These are phyloP conservation scores for Carpatolechia fugitivella DNA, from an alignment of 2,888 invertebrate genomes.

Conservation along the genomic window DNA sequence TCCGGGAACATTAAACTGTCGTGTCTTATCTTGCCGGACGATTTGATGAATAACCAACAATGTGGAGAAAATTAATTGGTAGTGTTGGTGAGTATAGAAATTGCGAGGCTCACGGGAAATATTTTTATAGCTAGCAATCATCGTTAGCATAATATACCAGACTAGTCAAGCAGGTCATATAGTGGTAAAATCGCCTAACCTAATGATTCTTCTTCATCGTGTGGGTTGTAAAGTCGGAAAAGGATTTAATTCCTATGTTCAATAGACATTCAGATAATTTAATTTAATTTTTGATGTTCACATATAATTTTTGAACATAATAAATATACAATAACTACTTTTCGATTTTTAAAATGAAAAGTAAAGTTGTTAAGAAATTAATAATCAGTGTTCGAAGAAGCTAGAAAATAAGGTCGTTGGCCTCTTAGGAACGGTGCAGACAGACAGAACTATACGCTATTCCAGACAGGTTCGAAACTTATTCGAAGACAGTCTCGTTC, in stretches of 20 bases:
- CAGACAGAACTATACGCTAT: neutral
- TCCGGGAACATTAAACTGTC: constrained; percentile 8
- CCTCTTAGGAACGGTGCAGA: neutral
- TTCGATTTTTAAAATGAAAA: too few relatives aligned
- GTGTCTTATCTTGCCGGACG: neutral
- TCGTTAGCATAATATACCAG: too few relatives aligned
- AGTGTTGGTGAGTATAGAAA: neutral
- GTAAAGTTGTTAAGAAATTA: too few relatives aligned
- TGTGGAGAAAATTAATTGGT: constrained; percentile 1
- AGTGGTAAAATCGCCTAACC: too few relatives aligned
- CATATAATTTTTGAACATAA: too few relatives aligned
- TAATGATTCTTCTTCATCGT: too few relatives aligned
- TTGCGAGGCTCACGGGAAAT: neutral
- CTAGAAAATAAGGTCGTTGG: neutral
- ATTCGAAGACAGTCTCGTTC: neutral
- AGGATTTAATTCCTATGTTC: too few relatives aligned
- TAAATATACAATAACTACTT: too few relatives aligned
- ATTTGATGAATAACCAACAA: neutral
- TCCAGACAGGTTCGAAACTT: constrained; percentile 13
- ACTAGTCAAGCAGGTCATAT: too few relatives aligned
- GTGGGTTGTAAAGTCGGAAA: too few relatives aligned
- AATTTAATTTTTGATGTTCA: too few relatives aligned
- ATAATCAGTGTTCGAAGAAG: neutral
- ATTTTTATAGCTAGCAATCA: neutral
- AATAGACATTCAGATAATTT: too few relatives aligned